Evolutionary conservation across 2,113 vertebrate genomes (phyloP), one percentile per base, ranked within the genome.

Genomic region (Melanocharis versteri): DNA sequence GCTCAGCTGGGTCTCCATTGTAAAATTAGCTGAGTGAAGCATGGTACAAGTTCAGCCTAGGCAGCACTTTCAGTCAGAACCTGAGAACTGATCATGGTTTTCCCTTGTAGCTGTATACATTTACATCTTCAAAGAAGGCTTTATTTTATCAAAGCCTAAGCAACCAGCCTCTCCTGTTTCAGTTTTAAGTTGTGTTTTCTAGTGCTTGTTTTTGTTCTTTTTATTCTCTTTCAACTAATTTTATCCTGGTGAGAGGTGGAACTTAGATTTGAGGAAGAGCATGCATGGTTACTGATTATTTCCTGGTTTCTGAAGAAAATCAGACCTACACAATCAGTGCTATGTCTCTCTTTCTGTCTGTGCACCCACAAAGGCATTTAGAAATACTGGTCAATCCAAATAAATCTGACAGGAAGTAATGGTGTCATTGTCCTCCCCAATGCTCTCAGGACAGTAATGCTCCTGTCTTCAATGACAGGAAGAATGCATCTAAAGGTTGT

Each of bases 141-240:
- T 95, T 94, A 91, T 96, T 95, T 85, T 90, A 90, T 90, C 87
- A 92, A 96, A 85, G 85, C 21, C 30, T 66, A 48, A 87, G 31
- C 60, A 87, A 70, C 42, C 2, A 50, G 11, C 15, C 15, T 78
- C 44, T 95, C 50, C 45, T 86, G 17, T 93, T 96, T 90, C 91
- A 73, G 10, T 90, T 88, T 90, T 61, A 87, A 69, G 19, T 50
- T 94, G 39, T 86, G 40, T 83, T 96, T 93, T 87, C 58, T 66
- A n/a, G 7, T 86, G 76, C 91, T 96, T 92, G 62, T 51, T 93
- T 94, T 94, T 92, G 11, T 81, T 88, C 66, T 76, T 94, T 92
- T 91, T 58, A 64, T 73, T 93, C 48, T 53, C 79, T 91, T 92
- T 90, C 90, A 95, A 85, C 27, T 73, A 86, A 37, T 88, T 94